Evolutionary conservation across 1,140 invertebrate genomes (phyloP), one percentile per base, ranked within the genome.

Genomic region (Andricus grossulariae): DNA sequence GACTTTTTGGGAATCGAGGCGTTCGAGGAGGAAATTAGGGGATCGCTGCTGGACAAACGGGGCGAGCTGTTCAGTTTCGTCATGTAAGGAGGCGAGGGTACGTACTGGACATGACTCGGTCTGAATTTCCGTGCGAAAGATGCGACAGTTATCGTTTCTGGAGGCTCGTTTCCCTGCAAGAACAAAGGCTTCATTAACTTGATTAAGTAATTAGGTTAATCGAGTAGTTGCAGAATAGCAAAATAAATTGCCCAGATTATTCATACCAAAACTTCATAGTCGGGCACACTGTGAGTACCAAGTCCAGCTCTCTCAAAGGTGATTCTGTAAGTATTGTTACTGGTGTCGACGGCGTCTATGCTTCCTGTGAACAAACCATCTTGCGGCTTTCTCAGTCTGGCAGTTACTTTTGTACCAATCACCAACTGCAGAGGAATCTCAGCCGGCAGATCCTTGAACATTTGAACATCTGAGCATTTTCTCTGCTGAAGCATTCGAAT

Each of bases 331-430:
- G 97, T 98, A 87, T 98, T 98, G 87, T 98, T 98, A 6, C 97
- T 96, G 2, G 98, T 98, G 88, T 99, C 98, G n/a, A 99, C 96
- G 51, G 98, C 99, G 92, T 99, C 98, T 79, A 99, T 97, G 54
- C 95, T 96, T 10, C 98, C 99, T 74, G 96, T 98, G 87, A 99
- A 99, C 39, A 99, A 93, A 16, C 99, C 98, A 93, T 99, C 98
- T 92, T 99, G 98, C 8, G 98, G 98, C 88, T 95, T 95, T 70
- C 98, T 93, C 81, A 99, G 90, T 80, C 98, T 90, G 81, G 97
- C 97, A 52, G 97, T 96, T 0, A 99, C 98, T 94, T 99, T 99
- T 51, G 97, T 99, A 21, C 99, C 99, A 85, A 99, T 97, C 16
- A 99, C 97, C 74, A 99, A 92, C 80, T 98, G 97, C 88, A 99